phyloP scores from a whole-genome alignment of 2,888 invertebrate species.

The Ferdinandea cuprea region DNA sequence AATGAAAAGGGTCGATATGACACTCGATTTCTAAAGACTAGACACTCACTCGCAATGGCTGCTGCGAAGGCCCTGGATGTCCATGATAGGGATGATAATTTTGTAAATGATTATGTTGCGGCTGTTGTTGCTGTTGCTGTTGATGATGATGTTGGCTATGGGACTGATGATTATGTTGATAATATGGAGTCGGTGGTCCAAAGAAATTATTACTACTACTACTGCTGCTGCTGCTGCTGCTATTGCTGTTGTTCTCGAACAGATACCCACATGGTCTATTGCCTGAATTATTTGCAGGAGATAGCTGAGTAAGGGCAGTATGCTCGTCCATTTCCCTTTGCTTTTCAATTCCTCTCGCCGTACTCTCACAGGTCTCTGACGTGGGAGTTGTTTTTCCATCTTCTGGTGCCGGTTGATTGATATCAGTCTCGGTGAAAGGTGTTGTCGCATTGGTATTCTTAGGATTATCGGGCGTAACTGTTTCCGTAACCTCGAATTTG shows the following conservation, averaged over 20 bases:
- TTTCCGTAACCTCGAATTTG: slow-evolving; percentile 58
- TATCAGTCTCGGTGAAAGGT: slow-evolving; percentile 37
- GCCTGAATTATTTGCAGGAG: slow-evolving; percentile 30
- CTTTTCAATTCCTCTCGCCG: slow-evolving; percentile 26
- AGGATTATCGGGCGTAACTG: slow-evolving; percentile 45
- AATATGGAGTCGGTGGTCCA: slow-evolving; percentile 67
- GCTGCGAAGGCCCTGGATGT: slow-evolving; percentile 76
- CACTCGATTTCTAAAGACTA: neutral
- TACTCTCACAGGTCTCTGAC: slow-evolving; percentile 38
- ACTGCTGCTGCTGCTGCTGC: slow-evolving; percentile 46
- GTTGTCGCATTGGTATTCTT: slow-evolving; percentile 41
- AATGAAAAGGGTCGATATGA: neutral
- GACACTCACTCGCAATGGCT: slow-evolving; percentile 80
- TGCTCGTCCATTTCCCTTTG: slow-evolving; percentile 25
- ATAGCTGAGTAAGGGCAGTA: slow-evolving; percentile 1
- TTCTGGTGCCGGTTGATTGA: slow-evolving; percentile 25
- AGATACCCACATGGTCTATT: slow-evolving; percentile 54
- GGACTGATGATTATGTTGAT: slow-evolving; percentile 46
- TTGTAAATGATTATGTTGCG: slow-evolving; percentile 75
- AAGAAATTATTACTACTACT: slow-evolving; percentile 59
- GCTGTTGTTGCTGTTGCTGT: slow-evolving; percentile 56
- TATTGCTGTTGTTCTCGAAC: slow-evolving; percentile 62
- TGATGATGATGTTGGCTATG: slow-evolving; percentile 68
- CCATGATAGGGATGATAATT: slow-evolving; percentile 61
- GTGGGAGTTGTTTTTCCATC: slow-evolving; percentile 41